phyloP scores from a whole-genome alignment of 2,113 vertebrate genomes.

The Dromas ardeola region DNA sequence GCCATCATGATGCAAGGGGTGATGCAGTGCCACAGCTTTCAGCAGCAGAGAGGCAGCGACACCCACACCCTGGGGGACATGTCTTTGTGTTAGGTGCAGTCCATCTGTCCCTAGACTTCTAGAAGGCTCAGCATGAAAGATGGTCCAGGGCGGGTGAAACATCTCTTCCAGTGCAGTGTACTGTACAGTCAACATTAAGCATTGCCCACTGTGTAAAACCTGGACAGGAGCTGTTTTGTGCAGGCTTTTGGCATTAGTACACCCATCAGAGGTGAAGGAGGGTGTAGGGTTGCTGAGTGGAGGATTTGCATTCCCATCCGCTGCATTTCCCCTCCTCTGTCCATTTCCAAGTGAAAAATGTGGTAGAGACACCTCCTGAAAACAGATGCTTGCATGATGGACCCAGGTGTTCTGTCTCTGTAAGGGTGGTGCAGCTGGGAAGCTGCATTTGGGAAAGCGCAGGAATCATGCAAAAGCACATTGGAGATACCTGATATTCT shows the following conservation, averaged over 20 bases:
- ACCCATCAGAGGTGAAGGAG: not conserved
- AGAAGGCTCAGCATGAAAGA: not conserved
- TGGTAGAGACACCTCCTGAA: not conserved
- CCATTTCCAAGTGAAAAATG: not conserved
- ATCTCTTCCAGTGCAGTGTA: not conserved
- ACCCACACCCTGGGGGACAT: too few species aligned
- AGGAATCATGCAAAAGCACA: not conserved
- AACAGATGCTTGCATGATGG: rapidly evolving
- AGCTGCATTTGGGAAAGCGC: not conserved
- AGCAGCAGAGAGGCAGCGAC: not conserved
- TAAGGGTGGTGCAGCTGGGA: not conserved
- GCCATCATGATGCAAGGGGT: not conserved
- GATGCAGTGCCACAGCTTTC: not conserved
- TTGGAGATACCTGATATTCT: not conserved
- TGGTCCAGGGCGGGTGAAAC: not conserved
- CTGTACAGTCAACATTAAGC: not conserved
- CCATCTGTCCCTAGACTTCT: too few species aligned
- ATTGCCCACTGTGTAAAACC: not conserved
- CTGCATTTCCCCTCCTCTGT: not conserved
- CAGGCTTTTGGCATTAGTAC: not conserved
- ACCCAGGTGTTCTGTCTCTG: not conserved
- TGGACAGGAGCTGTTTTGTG: not conserved
- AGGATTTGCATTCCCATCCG: not conserved
- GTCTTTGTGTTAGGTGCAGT: not conserved
- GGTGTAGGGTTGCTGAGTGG: not conserved